Conservation (phyloP, 1,140 invertebrate species). For the Lasioglossum baleicum region DNA sequence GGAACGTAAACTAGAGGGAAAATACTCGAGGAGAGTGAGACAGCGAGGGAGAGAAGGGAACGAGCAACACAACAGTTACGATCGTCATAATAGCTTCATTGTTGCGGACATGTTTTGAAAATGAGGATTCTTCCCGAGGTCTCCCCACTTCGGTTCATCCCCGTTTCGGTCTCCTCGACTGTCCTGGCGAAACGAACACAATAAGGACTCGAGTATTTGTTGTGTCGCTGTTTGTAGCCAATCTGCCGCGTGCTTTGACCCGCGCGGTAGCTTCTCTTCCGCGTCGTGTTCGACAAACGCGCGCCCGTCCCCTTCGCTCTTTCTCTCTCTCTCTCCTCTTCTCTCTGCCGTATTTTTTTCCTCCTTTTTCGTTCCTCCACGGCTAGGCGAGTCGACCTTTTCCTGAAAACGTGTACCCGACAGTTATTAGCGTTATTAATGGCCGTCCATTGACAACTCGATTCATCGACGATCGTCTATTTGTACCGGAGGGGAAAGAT, state of each 20-base stretch:
- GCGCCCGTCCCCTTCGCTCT: constrained; percentile 4
- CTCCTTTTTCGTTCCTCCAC: constrained; percentile 2
- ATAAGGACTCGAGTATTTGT: constrained; percentile 77
- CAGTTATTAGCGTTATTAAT: constrained; percentile 79
- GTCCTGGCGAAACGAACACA: constrained; percentile 67
- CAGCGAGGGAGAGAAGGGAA: constrained; percentile 40
- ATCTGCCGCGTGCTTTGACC: constrained; percentile 71
- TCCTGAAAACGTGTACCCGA: constrained; percentile 61
- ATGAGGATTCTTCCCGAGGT: constrained; percentile 68
- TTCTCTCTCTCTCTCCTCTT: too few species aligned
- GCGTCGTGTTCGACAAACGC: background rate
- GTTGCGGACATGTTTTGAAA: constrained; percentile 80
- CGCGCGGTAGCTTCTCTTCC: constrained; percentile 36
- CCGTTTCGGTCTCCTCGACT: constrained; percentile 31
- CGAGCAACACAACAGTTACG: constrained; percentile 61
- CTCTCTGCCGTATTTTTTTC: constrained; percentile 3
- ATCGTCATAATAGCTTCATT: constrained; percentile 79
- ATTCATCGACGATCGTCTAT: constrained; percentile 59
- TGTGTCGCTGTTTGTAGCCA: constrained; percentile 78
- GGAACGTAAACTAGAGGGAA: constrained; percentile 22
- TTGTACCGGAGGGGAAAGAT: constrained; percentile 43
- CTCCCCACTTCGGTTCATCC: background rate
- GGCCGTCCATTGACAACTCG: constrained; percentile 68
- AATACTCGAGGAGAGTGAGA: constrained; percentile 32
- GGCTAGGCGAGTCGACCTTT: constrained; percentile 40